These are phyloP conservation scores for Platyura marginata DNA, from an alignment of 1,140 invertebrate genomes.

Conservation along the genomic window DNA sequence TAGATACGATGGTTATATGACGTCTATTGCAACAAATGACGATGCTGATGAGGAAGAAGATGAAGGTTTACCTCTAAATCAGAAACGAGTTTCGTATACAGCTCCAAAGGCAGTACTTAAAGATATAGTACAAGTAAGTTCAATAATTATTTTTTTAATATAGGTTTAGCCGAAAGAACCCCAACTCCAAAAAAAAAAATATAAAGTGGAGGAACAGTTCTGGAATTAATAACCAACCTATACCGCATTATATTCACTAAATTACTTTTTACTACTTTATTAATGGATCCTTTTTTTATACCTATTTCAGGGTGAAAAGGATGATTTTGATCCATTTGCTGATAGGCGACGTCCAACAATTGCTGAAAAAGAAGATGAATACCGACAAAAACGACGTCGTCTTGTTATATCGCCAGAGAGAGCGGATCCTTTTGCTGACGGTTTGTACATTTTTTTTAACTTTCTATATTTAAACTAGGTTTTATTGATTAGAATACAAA, in stretches of 20 bases:
- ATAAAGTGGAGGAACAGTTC: too few species aligned
- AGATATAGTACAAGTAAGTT: constrained; percentile 57
- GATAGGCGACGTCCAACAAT: constrained; percentile 80
- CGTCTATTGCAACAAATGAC: constrained; percentile 88
- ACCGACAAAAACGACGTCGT: constrained; percentile 66
- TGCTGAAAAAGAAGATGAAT: constrained; percentile 93
- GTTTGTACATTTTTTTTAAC: constrained; percentile 37
- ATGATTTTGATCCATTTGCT: constrained; percentile 92
- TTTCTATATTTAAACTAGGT: background rate
- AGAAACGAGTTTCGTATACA: constrained; percentile 58
- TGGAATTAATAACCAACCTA: too few species aligned
- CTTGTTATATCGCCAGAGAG: constrained; percentile 92
- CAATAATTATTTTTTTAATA: too few species aligned
- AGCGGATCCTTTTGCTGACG: constrained; percentile 93
- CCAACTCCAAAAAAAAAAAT: too few species aligned
- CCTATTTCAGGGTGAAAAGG: constrained; percentile 47
- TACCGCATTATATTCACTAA: too few species aligned
- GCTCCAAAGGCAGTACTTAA: constrained; percentile 77
- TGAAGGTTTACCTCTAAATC: constrained; percentile 40
- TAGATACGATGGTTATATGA: constrained; percentile 87
- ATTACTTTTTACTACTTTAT: too few species aligned
- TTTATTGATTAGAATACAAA: background rate
- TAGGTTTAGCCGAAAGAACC: too few species aligned
- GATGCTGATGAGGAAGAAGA: constrained; percentile 84
- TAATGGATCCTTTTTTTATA: too few species aligned